Evolutionary conservation across 2,888 invertebrate genomes (phyloP), one percentile per base, ranked within the genome.

Genomic region (Drosophila monieri): DNA sequence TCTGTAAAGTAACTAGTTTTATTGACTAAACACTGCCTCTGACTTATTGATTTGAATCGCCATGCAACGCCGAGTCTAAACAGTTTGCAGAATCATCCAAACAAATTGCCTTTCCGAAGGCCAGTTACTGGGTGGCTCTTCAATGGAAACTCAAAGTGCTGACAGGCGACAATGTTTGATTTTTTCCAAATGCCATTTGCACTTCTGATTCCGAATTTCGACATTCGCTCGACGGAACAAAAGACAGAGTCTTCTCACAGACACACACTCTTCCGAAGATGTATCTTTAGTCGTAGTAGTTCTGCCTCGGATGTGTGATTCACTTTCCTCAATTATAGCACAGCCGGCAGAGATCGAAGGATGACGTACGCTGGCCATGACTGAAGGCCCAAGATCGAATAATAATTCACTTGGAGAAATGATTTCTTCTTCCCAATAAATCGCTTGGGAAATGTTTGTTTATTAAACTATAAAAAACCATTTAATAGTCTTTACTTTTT

Each of bases 21-120:
- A 81, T 81, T 81, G 86, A 81, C 67, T 56, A 81, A 81, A 85
- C 86, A 72, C 57, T 74, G 47, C 51, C 41, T 49, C 54, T 41
- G 43, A 73, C 72, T 77, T 79, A 77, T 81, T 79, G 83, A 78
- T 60, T 69, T 59, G 76, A 64, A 67, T 85, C 55, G 57, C 47
- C 53, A 73, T 55, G 58, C 57, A 25, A 51, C 55, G 47, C 35
- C 37, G 10, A 43, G 25, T 15, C 25, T 32, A 10, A 59, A 25
- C 27, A 18, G 39, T 37, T 41, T 41, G 49, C 54, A 47, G 57
- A 69, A 57, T 48, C 53, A 44, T 39, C 39, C 55, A 56, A 73
- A 68, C 58, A 67, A 66, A 59, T 51, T 69, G 68, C 70, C 69
- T 58, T 74, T 85, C 32, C 37, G 74, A 85, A 83, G 77, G 80